Evolutionary conservation across 2,797 vertebrate species (phyloP).

Genomic region (Rhadinocentrus ornatus): DNA sequence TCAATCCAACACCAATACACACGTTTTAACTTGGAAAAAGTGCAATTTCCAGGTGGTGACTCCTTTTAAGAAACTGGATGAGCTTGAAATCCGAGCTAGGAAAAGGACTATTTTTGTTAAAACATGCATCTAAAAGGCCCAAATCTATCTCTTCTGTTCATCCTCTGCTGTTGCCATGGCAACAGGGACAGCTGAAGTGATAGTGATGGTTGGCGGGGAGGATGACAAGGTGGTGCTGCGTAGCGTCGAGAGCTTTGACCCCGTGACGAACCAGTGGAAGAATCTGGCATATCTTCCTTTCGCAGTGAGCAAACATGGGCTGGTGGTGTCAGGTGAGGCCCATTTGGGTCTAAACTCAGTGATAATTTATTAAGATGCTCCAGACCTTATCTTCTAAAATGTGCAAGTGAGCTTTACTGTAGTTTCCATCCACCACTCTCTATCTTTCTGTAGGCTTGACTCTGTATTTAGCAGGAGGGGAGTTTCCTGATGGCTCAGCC

Average conservation of each 20-base stretch:
- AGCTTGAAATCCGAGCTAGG: neutral
- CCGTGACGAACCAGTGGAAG: constrained; percentile 83
- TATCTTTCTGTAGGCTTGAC: constrained; percentile 73
- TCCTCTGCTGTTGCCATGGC: constrained; percentile 52
- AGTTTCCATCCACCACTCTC: neutral
- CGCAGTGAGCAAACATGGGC: constrained; percentile 86
- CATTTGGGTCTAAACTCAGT: neutral
- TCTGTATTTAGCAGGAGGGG: constrained; percentile 84
- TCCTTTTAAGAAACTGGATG: too few relatives aligned
- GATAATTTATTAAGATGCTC: neutral
- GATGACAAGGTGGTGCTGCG: constrained; percentile 88
- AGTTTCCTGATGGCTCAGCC: constrained; percentile 86
- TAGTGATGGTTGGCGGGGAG: constrained; percentile 86
- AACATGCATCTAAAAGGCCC: constrained; percentile 15
- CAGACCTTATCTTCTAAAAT: neutral
- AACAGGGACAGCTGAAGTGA: constrained; percentile 84
- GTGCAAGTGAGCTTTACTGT: neutral
- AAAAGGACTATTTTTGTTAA: neutral
- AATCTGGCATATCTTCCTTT: constrained; percentile 86
- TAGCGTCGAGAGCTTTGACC: constrained; percentile 86
- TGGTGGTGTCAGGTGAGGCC: constrained; percentile 84
- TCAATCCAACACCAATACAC: too few relatives aligned
- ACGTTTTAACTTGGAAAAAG: too few relatives aligned
- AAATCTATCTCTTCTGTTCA: constrained; percentile 26
- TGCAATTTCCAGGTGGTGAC: too few relatives aligned